A percentile compares a stretch with the other conserved stretches of the same genome.
phyloP scores from a whole-genome alignment of 2,113 vertebrate species.

The Podarcis raffonei region DNA sequence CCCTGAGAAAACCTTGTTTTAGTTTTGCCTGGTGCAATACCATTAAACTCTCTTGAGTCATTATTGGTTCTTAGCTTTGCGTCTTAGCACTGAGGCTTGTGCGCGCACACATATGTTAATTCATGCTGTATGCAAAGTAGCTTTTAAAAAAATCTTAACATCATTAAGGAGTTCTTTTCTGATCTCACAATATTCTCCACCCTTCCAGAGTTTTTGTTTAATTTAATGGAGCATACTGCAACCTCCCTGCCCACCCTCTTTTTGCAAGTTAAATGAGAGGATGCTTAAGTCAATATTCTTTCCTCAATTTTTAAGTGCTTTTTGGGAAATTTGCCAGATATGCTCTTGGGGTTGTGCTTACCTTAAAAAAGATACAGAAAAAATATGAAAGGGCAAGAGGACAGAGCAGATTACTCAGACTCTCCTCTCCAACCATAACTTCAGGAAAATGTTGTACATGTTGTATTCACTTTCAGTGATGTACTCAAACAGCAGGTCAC shows the following conservation, averaged over 20 bases:
- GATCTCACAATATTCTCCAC: background rate
- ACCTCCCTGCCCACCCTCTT: background rate
- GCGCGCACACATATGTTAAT: background rate
- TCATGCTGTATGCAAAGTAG: background rate
- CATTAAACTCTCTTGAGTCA: background rate
- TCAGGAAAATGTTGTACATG: background rate
- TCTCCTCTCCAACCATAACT: background rate
- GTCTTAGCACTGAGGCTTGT: background rate
- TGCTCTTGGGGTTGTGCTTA: background rate
- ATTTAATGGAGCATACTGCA: slow-evolving; percentile 16
- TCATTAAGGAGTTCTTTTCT: background rate
- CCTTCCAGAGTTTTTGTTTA: background rate
- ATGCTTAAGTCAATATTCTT: slow-evolving; percentile 6
- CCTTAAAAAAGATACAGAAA: slow-evolving; percentile 2
- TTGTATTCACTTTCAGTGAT: slow-evolving; percentile 1
- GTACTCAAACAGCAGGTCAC: background rate
- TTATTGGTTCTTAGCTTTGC: background rate
- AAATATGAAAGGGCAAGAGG: slow-evolving; percentile 25
- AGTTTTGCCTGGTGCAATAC: background rate
- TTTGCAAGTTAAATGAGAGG: background rate
- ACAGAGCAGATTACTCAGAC: background rate
- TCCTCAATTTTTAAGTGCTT: slow-evolving; percentile 20
- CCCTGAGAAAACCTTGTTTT: background rate
- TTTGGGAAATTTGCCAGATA: slow-evolving; percentile 3
- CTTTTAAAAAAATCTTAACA: slow-evolving; percentile 21